Conservation (phyloP, 2,797 vertebrate genomes). For the Centropyge bicolor region DNA sequence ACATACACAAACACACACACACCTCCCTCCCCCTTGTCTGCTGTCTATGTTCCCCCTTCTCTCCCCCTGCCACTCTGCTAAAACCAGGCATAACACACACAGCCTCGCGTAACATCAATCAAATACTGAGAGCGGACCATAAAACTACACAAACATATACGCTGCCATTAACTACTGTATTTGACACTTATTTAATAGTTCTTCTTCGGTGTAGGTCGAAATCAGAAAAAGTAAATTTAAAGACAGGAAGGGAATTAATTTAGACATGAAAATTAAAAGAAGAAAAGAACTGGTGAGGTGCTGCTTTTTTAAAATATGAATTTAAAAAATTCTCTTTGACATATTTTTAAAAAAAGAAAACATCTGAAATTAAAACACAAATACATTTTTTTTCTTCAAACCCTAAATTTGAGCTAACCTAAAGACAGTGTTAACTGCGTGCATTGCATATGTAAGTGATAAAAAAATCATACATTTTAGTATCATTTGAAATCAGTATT, state of each 20-base stretch:
- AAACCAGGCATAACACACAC: slow-evolving; percentile 79
- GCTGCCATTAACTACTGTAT: slow-evolving; percentile 65
- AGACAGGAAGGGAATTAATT: slow-evolving; percentile 24
- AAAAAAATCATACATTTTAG: slow-evolving; percentile 47
- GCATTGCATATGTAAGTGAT: slow-evolving; percentile 9
- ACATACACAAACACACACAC: slow-evolving; percentile 32
- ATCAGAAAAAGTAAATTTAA: slow-evolving; percentile 31
- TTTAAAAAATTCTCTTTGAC: slow-evolving; percentile 5
- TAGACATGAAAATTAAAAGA: background rate
- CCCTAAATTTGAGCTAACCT: background rate
- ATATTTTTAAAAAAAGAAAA: slow-evolving; percentile 5
- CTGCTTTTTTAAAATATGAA: slow-evolving; percentile 6
- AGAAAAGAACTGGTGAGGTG: background rate
- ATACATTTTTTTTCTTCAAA: background rate
- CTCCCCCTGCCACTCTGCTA: slow-evolving; percentile 72
- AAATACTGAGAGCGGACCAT: slow-evolving; percentile 75
- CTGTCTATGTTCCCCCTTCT: slow-evolving; percentile 65
- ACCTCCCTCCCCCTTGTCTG: slow-evolving; percentile 68
- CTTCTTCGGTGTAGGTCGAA: slow-evolving; percentile 22
- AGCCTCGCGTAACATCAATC: slow-evolving; percentile 78
- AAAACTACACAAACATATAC: slow-evolving; percentile 81
- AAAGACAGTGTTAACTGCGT: slow-evolving; percentile 23
- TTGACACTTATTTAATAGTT: slow-evolving; percentile 60
- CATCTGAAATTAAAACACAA: background rate
- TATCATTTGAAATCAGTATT: slow-evolving; percentile 56